Evolutionary conservation across 2,113 vertebrate genomes (phyloP).

Genomic region (Herpailurus yagouaroundi): DNA sequence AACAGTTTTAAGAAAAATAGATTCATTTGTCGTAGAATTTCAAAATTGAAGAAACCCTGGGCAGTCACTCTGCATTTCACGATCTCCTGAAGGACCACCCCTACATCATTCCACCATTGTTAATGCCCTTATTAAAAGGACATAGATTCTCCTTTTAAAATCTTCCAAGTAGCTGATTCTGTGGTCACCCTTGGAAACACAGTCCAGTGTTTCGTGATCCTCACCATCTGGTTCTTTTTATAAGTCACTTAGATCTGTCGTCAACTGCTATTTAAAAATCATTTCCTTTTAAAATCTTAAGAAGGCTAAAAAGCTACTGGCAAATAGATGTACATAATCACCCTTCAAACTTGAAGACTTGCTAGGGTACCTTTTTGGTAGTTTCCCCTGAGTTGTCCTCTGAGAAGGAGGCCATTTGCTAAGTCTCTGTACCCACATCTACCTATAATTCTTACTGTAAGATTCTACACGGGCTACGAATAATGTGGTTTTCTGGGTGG

Average conservation of each 20-base stretch:
- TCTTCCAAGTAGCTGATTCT: not conserved
- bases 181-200: not conserved
- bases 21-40: not conserved
- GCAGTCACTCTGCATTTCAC: not conserved
- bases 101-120: not conserved
- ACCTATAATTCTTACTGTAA: not conserved
- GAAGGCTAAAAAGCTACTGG: not conserved
- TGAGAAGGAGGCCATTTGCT: not conserved
- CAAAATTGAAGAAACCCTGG: not conserved
- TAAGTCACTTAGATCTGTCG: not conserved
- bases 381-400: not conserved
- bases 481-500: not conserved
- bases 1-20: constrained; percentile 13
- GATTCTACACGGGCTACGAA: not conserved
- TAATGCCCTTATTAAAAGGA: not conserved
- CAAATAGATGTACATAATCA: not conserved
- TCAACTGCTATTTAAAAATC: constrained; percentile 24
- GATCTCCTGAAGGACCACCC: not conserved
- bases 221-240: not conserved
- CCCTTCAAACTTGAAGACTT: not conserved
- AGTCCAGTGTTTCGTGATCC: not conserved
- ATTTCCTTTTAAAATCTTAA: constrained; percentile 48
- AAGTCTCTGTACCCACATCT: not conserved
- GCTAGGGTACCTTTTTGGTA: not conserved
- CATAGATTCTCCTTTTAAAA: not conserved